Evolutionary conservation across 2,888 invertebrate genomes (phyloP).

Genomic region (Agrotis segetum): DNA sequence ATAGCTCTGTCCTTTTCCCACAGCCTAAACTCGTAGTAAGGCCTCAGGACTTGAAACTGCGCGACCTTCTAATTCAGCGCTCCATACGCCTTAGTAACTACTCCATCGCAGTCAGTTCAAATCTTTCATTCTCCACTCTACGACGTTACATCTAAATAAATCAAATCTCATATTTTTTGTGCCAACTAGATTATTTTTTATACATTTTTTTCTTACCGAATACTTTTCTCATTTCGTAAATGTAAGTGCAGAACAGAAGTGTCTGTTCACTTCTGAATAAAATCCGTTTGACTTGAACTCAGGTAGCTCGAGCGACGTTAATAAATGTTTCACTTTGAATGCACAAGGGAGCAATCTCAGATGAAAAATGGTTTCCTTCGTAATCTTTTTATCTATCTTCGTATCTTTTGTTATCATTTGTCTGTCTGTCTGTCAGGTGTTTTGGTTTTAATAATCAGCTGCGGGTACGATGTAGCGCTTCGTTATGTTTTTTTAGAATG

Average conservation of each 20-base stretch:
- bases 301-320: conserved; percentile 11
- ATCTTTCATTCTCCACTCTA: no score
- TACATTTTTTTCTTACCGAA: background rate
- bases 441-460: background rate
- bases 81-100: no score
- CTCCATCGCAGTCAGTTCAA: no score
- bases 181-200: no score
- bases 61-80: no score
- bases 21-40: no score
- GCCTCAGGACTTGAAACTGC: no score
- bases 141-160: no score
- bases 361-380: conserved; percentile 9
- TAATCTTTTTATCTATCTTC: conserved; percentile 10
- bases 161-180: no score
- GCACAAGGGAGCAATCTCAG: conserved; percentile 27
- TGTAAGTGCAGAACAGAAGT: background rate
- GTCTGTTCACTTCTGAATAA: conserved; percentile 19
- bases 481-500: no score
- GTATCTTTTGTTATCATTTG: background rate
- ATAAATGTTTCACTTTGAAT: conserved; percentile 37
- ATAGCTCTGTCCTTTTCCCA: no score
- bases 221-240: conserved; percentile 7
- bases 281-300: conserved; percentile 2
- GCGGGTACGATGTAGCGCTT: no score
- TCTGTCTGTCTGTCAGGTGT: background rate